Conservation (phyloP, 2,888 invertebrate genomes). For the Dryobotodes eremita region DNA sequence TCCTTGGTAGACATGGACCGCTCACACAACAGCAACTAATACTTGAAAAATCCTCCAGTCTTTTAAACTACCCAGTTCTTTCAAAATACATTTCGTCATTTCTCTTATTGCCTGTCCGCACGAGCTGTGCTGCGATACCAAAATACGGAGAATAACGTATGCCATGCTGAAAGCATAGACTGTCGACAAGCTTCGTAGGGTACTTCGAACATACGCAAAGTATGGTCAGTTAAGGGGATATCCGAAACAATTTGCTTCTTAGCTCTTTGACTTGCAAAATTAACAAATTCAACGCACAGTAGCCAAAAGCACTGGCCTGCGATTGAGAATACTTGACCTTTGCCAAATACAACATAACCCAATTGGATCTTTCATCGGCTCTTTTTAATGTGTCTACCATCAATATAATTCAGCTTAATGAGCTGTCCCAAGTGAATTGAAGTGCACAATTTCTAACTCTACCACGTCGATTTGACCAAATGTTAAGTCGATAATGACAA, state of each 20-base stretch:
- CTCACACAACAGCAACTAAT: not conserved
- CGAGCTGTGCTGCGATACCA: not conserved
- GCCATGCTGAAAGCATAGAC: not conserved
- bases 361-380: not conserved
- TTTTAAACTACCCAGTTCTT: not conserved
- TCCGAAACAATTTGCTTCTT: not conserved
- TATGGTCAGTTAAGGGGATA: not conserved
- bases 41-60: not conserved
- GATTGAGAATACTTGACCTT: not conserved
- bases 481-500: not conserved
- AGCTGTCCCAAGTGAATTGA: not conserved
- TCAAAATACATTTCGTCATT: not conserved
- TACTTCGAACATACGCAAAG: not conserved
- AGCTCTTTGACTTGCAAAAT: not conserved
- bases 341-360: not conserved
- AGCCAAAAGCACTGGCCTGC: not conserved
- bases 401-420: constrained; percentile 12
- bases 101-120: not conserved
- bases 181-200: not conserved
- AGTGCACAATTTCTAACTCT: not conserved
- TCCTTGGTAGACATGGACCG: not conserved
- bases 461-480: not conserved
- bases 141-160: not conserved
- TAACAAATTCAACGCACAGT: not conserved
- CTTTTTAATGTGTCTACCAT: not conserved